These are phyloP conservation scores for Philantomba maxwellii DNA, from an alignment of 2,113 vertebrate species.

Conservation along the genomic window DNA sequence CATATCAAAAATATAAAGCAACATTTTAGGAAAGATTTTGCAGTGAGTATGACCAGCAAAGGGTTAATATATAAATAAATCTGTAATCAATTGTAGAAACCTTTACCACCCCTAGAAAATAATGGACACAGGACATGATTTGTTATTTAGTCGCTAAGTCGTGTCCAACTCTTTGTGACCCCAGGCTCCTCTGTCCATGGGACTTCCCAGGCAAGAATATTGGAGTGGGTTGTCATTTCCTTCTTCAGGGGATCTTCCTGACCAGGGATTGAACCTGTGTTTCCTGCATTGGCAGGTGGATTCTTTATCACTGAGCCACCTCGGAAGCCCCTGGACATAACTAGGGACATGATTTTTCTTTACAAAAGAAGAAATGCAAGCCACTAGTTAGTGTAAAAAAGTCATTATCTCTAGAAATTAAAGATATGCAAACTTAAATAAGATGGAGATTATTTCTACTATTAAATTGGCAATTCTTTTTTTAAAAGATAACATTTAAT, in stretches of 20 bases:
- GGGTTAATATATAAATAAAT: not conserved
- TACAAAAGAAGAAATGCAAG: not conserved
- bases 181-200: not conserved
- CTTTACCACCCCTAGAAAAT: not conserved
- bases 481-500: not conserved
- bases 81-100: not conserved
- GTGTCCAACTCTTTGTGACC: not conserved
- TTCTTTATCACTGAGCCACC: not conserved
- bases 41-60: not conserved
- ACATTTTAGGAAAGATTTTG: not conserved
- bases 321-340: not conserved
- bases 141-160: not conserved
- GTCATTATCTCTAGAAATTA: not conserved
- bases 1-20: not conserved
- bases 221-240: not conserved
- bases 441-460: not conserved
- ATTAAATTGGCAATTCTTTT: not conserved
- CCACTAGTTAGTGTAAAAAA: not conserved
- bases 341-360: not conserved
- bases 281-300: not conserved
- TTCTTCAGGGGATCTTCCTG: not conserved
- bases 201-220: not conserved
- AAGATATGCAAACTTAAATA: conserved; percentile 4
- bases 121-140: not conserved
- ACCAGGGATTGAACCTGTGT: not conserved